phyloP scores from a whole-genome alignment of 2,113 vertebrate genomes.

The Mastomys natalensis region DNA sequence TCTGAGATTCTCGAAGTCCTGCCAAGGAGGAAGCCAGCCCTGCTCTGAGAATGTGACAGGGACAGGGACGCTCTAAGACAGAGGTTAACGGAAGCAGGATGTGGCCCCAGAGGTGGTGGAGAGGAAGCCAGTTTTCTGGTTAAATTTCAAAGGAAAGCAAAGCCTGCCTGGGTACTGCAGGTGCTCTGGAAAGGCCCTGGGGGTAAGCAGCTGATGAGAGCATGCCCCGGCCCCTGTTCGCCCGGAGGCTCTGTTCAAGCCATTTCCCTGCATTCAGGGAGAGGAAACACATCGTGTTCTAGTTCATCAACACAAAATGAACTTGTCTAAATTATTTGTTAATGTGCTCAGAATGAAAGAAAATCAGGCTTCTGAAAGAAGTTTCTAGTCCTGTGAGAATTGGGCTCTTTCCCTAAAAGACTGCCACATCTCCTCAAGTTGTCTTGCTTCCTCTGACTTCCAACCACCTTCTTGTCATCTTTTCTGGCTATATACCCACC shows the following conservation, averaged over 20 bases:
- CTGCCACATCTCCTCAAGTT: neutral
- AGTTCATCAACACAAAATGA: neutral
- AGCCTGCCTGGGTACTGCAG: neutral
- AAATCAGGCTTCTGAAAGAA: neutral
- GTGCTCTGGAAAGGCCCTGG: neutral
- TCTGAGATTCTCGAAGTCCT: constrained; percentile 22
- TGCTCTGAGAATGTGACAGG: neutral
- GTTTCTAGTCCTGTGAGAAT: constrained; percentile 14
- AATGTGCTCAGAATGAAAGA: neutral
- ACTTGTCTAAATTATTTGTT: neutral
- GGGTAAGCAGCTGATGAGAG: neutral
- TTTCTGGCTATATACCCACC: too few species aligned
- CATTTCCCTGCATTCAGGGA: neutral
- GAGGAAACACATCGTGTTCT: neutral
- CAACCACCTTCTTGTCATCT: neutral
- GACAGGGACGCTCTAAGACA: constrained; percentile 16
- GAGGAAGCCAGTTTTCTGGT: constrained; percentile 39
- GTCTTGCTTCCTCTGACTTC: neutral
- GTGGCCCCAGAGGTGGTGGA: constrained; percentile 57
- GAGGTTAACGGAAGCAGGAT: constrained; percentile 75
- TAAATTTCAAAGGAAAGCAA: constrained; percentile 15
- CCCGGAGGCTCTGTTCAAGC: neutral
- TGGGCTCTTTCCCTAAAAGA: neutral
- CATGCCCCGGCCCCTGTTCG: too few species aligned
- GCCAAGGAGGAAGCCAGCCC: neutral